Evolutionary conservation across 2,113 vertebrate genomes (phyloP), one percentile per base, ranked within the genome.

Genomic region (Zosterops borbonicus): DNA sequence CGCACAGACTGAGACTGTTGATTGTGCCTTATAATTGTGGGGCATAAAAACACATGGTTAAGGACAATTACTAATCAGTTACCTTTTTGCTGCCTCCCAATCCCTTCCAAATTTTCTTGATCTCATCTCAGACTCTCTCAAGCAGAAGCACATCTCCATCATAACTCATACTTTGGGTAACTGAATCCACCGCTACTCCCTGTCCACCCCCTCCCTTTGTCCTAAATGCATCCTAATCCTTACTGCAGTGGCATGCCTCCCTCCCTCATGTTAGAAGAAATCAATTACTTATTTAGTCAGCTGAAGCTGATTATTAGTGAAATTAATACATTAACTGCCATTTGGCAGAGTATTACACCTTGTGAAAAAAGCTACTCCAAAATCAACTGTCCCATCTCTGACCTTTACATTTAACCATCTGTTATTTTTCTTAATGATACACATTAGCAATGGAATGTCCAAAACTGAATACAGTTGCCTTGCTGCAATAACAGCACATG

Each of bases 201-300:
- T 33, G 13, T n/a, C 27, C 14, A 56, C 44, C 2, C 14, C 15
- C 14, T 62, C 55, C n/a, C 31, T 7, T 8, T 37, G 29, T 82
- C 62, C 65, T 83, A 79, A 82, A 56, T 39, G 24, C 33, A 81
- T 49, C 46, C 50, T 58, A 44, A 59, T 31, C 44, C 74, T 71
- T 75, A 78, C 22, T 4, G 2, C 28, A 67, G 42, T 17, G 14
- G 39, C 14, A 77, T 0, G 0, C 15, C 29, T 70, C 20, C 9
- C 1, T 77, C 25, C 31, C 46, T 55, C 5, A 0, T 59, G 58
- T 49, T 78, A 75, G 53, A 79, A 75, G 22, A 82, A 71, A 75
- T 62, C 31, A 31, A 2, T 56, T 17, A 75, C 33, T 87, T 73
- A 33, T n/a, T 77, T 29, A 67, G 31, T 58, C 47, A 53, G 37